phyloP scores from a whole-genome alignment of 1,140 invertebrate genomes.

The Apis florea region DNA sequence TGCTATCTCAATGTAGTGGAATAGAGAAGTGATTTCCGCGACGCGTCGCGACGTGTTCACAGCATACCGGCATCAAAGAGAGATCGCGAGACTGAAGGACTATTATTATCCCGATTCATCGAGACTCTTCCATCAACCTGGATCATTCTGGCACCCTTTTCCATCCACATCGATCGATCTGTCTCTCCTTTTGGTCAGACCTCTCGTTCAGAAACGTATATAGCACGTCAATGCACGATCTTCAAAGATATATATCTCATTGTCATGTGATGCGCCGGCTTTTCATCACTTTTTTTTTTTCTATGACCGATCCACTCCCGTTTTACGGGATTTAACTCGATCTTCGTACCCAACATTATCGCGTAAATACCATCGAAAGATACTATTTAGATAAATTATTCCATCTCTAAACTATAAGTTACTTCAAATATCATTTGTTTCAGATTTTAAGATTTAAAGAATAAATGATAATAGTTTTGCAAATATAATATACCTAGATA shows the following conservation, averaged over 20 bases:
- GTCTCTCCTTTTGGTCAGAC: background rate
- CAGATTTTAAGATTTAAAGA: no score
- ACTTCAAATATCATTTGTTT: no score
- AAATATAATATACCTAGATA: no score
- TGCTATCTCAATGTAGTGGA: background rate
- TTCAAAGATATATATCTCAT: background rate
- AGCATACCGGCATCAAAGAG: background rate
- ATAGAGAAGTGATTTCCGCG: slow-evolving; percentile 12
- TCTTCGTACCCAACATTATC: background rate
- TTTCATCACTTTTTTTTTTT: background rate
- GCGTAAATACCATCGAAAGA: background rate
- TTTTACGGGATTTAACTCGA: background rate
- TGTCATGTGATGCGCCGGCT: background rate
- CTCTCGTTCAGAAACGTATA: background rate
- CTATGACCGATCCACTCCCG: background rate
- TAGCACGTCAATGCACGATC: background rate
- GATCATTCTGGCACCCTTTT: slow-evolving; percentile 11
- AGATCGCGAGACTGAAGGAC: background rate
- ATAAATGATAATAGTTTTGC: no score
- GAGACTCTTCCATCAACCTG: background rate
- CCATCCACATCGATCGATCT: background rate
- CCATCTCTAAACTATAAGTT: no score
- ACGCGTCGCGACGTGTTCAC: background rate
- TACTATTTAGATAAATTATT: background rate
- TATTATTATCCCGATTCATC: slow-evolving; percentile 4